Evolutionary conservation across 2,797 vertebrate genomes (phyloP), one percentile per base, ranked within the genome.

Genomic region (Poecile montanus): DNA sequence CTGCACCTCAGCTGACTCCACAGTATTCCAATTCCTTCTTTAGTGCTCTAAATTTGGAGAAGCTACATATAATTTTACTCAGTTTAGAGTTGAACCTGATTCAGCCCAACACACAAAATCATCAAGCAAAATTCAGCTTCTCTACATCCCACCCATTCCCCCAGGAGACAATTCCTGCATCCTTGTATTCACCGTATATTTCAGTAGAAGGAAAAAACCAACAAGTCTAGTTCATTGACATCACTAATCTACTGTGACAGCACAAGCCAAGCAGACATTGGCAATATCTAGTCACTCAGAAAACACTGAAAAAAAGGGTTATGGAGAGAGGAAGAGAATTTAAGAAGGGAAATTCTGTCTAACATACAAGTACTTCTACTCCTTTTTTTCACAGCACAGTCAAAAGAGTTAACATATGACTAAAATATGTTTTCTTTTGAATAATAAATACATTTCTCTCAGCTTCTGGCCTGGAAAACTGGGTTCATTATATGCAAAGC

Each of bases 171-270:
- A 47, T 36, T 53, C 54, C 76, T 84, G 13, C 25, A 42, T 62
- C 42, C 22, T 68, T 81, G 16, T 81, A 54, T 76, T 68, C 71
- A 72, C n/a, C 2, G 1, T 45, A 44, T 51, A 34, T 79, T 91
- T 81, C 63, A 71, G 63, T 50, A 82, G 80, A 68, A 77, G 38
- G 30, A 34, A 86, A 86, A 78, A 91, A n/a, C 0, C 16, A 84
- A 32, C 25, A 36, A 38, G 56, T 53, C 77, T 73, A 47, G 27
- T 82, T 94, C 60, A 47, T 21, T 42, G 74, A 61, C 60, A 44
- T 79, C 58, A 61, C 67, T 95, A 92, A 95, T 95, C 65, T 82
- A 53, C 34, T 79, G 16, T 92, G 96, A 95, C 93, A 93, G 88
- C 86, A 61, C 81, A 94, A 89, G 72, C 57, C 93, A 94, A 93